Evolutionary conservation across 2,888 invertebrate genomes (phyloP).

Genomic region (Nomada hirtipes): DNA sequence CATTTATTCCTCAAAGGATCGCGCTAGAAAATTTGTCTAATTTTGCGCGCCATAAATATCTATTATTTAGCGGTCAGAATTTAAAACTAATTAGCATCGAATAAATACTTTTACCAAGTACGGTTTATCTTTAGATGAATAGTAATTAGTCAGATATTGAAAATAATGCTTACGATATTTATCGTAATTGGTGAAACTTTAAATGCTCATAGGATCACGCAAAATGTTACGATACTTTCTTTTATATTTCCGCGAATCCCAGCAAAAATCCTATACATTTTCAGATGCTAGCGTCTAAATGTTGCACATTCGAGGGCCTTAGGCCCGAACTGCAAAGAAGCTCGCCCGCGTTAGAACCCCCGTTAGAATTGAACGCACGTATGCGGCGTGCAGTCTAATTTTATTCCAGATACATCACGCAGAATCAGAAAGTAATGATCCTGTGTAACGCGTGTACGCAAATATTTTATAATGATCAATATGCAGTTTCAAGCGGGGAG

Average conservation of each 20-base stretch:
- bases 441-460: conserved; percentile 8
- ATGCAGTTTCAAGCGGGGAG: conserved; percentile 32
- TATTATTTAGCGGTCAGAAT: no score
- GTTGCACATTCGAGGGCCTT: no score
- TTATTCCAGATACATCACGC: conserved; percentile 31
- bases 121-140: background rate
- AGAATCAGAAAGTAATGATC: conserved; percentile 51
- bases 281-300: no score
- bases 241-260: no score
- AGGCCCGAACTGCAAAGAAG: no score
- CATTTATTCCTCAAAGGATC: no score
- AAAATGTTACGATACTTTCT: background rate
- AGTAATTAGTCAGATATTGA: background rate
- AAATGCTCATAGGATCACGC: background rate
- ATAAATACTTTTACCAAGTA: no score
- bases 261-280: no score
- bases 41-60: no score
- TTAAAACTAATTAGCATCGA: no score
- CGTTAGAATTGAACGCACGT: background rate
- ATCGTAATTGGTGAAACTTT: background rate
- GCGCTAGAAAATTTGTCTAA: no score
- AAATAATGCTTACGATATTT: background rate
- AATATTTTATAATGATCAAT: conserved; percentile 26
- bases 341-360: no score
- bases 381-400: background rate